phyloP scores from a whole-genome alignment of 53 echinoderm and acorn worm genomes.

The Henricia sp. region DNA sequence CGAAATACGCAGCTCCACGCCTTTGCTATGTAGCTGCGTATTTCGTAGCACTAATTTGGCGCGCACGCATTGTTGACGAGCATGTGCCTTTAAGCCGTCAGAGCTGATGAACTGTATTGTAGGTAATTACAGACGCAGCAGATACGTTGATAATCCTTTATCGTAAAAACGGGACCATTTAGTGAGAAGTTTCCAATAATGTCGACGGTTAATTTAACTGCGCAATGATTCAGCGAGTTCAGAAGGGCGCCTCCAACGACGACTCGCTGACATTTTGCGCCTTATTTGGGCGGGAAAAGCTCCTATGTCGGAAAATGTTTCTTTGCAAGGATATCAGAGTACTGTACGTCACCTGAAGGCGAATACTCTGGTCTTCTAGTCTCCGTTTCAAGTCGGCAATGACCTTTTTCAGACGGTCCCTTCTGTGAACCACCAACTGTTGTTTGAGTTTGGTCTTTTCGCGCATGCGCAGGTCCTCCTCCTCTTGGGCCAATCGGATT shows the following conservation, averaged over 20 bases:
- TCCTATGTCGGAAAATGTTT: conserved; percentile 84
- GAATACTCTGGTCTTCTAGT: conserved; percentile 84
- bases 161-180: too few species aligned
- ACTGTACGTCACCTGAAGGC: conserved; percentile 85
- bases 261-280: conserved; percentile 21
- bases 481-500: conserved; percentile 86
- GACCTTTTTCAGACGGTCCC: conserved; percentile 82
- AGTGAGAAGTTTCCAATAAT: too few species aligned
- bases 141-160: too few species aligned
- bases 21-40: too few species aligned
- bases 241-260: conserved; percentile 84
- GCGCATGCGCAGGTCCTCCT: conserved; percentile 73
- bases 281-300: conserved; percentile 62
- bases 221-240: not conserved
- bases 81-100: too few species aligned
- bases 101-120: too few species aligned
- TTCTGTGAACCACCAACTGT: conserved; percentile 76
- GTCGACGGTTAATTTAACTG: too few species aligned
- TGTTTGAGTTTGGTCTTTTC: conserved; percentile 78
- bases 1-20: too few species aligned
- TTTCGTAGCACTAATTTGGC: too few species aligned
- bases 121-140: too few species aligned
- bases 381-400: conserved; percentile 78
- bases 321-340: conserved; percentile 84
- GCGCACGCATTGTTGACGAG: too few species aligned